Base-by-base conservation (phyloP, 2,113 vertebrate species). In the Ceuthmochares aereus region DNA sequence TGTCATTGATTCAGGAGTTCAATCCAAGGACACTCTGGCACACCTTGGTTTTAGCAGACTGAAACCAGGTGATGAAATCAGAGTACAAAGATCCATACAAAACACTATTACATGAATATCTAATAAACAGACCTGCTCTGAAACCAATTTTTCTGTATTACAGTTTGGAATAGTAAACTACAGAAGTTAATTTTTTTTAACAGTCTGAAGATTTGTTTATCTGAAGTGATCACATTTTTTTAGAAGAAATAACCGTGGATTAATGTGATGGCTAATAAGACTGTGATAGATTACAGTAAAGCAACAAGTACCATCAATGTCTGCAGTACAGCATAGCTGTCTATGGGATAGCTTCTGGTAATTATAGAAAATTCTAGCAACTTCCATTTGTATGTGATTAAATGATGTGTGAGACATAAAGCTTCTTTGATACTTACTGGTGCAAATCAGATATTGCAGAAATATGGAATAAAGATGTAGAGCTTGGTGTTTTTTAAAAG, bases 1-100 rank as follows among this genome's bases (percentile, higher is more conserved):
- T 91, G 27, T 58, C 89, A 76, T 90, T 96, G 94, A 91, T 80
- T 93, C 55, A 37, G 23, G 72, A 94, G 90, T 95, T 97, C 87
- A 93, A 19, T 66, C 59, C 75, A 77, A 91, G 87, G 94, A 73
- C 78, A 2, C 14, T 37, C 52, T 94, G 87, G 64, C 92, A 78
- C 6, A 6, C 70, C 29, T 86, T 88, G 63, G 6, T 83, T 67
- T 66, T 73, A 74, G 37, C 55, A 16, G 74, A 34, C 67, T 90
- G 90, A 92, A 93, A 77, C 14, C 72, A 90, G 72, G 52, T 87
- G 73, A 66, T 91, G 74, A 94, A 93, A 87, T 77, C 40, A 47
- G 52, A 73, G 19, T 67, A 76, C 40, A 93, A 56, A 96, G 34
- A 69, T 27, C 45, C 6, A 73, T 23, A 55, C 40, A 79, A 85